These are phyloP conservation scores for Anguilla anguilla DNA, from an alignment of 2,797 vertebrate species.

Conservation along the genomic window DNA sequence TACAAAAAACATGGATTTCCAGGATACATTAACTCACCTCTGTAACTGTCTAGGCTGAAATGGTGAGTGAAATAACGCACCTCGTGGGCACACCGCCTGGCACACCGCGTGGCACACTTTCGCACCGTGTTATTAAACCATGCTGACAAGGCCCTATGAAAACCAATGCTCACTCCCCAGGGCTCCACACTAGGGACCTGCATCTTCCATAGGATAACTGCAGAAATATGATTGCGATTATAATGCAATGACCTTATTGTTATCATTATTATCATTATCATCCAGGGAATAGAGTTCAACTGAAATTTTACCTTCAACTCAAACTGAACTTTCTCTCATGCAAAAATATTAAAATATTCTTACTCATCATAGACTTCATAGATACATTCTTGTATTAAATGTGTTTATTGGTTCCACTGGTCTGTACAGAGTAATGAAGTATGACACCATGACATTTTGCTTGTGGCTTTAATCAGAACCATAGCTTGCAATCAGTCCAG, in stretches of 20 bases:
- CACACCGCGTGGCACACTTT: not conserved
- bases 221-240: not conserved
- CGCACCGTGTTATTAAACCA: not conserved
- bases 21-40: conserved; percentile 35
- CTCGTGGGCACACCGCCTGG: not conserved
- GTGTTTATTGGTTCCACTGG: not conserved
- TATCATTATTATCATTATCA: not conserved
- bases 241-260: not conserved
- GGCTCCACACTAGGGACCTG: not conserved
- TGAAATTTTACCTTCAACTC: not conserved
- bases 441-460: not conserved
- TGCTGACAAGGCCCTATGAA: not conserved
- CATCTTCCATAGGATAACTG: not conserved
- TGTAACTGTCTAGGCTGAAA: conserved; percentile 4
- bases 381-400: not conserved
- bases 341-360: not conserved
- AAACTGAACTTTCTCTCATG: not conserved
- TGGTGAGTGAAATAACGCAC: not conserved
- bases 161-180: conserved; percentile 14
- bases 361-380: not conserved
- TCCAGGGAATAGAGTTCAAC: not conserved
- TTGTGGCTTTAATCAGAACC: conserved; percentile 3
- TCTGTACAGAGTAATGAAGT: not conserved
- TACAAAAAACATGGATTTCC: conserved; percentile 23
- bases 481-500: conserved; percentile 4